Evolutionary conservation across 2,888 invertebrate genomes (phyloP), one percentile per base, ranked within the genome.

Genomic region (Andrena bicolor): DNA sequence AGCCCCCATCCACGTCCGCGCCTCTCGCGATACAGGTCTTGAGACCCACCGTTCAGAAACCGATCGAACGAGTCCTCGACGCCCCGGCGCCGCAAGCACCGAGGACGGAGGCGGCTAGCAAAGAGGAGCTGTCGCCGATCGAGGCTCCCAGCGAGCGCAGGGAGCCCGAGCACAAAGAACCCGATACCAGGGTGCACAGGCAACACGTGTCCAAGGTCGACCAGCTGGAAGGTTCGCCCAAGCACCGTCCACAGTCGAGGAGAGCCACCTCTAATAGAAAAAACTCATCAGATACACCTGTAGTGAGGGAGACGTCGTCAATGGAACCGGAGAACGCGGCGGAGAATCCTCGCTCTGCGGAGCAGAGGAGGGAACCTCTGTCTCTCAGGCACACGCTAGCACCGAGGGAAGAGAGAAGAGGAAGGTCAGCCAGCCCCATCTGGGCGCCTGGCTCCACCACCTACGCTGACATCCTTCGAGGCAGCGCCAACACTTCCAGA

Each of bases 401-500:
- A 53, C 93, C 93, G 0, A 82, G 89, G 5, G 91, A 93, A 13
- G 89, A 89, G 66, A 86, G 92, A 8, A 93, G 95, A 63, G 92
- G 94, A n/a, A 95, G 96, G 86, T 96, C 96, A 0, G 95, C 95
- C 60, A 96, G 96, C 92, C 97, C 97, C 20, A 96, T 96, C 92
- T 97, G 97, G 97, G 93, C 95, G 60, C 96, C 96, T 2, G 97
- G 97, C 41, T 96, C 96, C 30, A 96, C 97, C 65, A 96, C 97
- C 64, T 98, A 97, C 93, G 97, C 98, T 65, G 97, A 97, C 94
- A 96, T 98, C 84, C 95, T 97, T 81, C 95, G 96, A 88, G 97
- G 97, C 8, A 75, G 88, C 26, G 83, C 87, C 72, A 90, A 89
- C 5, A 81, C 82, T 4, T 88, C 89, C 20, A 87, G 90, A 3